Evolutionary conservation across 2,113 vertebrate genomes (phyloP).

Genomic region (Microtus montanus): DNA sequence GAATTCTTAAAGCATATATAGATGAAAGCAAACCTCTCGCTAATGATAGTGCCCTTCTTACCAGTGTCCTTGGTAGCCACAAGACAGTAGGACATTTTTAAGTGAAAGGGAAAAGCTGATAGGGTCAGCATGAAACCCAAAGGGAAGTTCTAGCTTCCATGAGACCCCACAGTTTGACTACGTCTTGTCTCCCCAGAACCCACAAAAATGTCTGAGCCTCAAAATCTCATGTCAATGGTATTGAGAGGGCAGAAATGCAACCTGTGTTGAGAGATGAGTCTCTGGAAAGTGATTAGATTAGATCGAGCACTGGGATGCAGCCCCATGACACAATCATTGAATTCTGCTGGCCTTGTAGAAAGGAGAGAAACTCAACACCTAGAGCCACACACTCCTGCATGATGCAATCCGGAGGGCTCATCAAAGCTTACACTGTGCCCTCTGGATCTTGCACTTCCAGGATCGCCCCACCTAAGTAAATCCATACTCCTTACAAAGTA

Average conservation of each 20-base stretch:
- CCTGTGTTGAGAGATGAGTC: neutral
- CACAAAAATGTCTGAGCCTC: neutral
- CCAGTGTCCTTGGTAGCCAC: neutral
- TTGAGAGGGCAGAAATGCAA: neutral
- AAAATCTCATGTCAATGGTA: neutral
- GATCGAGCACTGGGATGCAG: too few species aligned
- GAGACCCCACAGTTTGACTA: neutral
- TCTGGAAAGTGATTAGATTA: neutral
- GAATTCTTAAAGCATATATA: neutral
- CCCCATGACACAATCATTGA: too few species aligned
- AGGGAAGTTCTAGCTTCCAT: neutral
- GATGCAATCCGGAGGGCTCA: neutral
- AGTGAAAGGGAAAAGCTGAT: neutral
- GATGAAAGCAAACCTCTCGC: constrained; percentile 8
- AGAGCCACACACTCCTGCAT: neutral
- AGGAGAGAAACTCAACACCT: neutral
- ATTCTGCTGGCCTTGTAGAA: neutral
- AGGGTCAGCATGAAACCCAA: neutral
- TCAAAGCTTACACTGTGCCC: too few species aligned
- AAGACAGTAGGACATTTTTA: neutral
- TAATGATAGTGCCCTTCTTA: neutral
- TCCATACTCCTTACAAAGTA: neutral
- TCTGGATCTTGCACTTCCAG: neutral
- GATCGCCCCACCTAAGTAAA: neutral
- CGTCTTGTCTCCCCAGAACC: neutral